Evolutionary conservation across 1,140 invertebrate species (phyloP), one percentile per base, ranked within the genome.

Genomic region (Drosophila novamexicana): DNA sequence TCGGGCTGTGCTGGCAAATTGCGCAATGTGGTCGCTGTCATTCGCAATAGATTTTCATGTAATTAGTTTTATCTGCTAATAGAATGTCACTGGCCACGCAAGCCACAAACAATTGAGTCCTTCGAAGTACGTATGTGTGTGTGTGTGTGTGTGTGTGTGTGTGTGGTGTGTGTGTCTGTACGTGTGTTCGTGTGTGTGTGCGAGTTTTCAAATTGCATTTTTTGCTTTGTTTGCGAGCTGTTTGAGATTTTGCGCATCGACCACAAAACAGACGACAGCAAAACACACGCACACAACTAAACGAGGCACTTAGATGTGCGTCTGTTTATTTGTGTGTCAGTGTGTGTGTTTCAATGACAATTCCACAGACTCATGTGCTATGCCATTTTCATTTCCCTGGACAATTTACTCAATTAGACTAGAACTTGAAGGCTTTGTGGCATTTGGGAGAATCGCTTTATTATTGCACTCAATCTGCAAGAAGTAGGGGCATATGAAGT

Each of bases 331-430:
- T 40, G 57, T 36, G n/a, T 34, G 7, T 45, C 0, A 5, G 22
- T 29, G 22, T 3, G 22, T 22, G 22, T 22, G 57, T 59, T 18
- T 58, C 14, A 12, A 22, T 47, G 45, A 66, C 63, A 76, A 49
- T 64, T 53, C 57, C 74, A 65, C 50, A 81, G 47, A 65, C 64
- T 70, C 76, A 64, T 75, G 63, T 78, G 75, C 72, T 57, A 47
- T 79, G 62, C 79, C 74, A 89, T 78, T 89, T 84, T 80, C 73
- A 78, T 84, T 89, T 89, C 83, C 84, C 83, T 69, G 56, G 77
- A 80, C 83, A 88, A 89, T 88, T 88, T 80, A 89, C 84, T 83
- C 84, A 88, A 88, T 88, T 89, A 88, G 80, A 82, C 53, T 36
- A 47, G 80, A 89, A 84, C 80, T 89, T 77, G 77, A 81, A 78